Percentiles rank a stretch among this genome's conserved stretches.
Evolutionary conservation across 2,113 vertebrate genomes (phyloP).

Genomic region (Phyllopteryx taeniolatus): DNA sequence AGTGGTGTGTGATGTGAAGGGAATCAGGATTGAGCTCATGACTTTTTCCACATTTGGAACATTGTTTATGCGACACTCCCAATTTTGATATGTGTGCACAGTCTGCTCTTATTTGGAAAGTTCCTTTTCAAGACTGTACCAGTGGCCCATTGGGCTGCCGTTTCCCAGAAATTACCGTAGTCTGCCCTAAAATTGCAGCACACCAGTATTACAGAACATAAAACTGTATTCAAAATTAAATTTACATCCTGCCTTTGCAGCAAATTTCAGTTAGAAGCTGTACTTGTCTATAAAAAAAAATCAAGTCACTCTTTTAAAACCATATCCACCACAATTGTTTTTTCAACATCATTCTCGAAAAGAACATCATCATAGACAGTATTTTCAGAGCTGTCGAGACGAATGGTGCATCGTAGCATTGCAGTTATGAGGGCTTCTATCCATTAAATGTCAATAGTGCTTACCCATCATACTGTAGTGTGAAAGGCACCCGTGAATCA

Average conservation of each 20-base stretch:
- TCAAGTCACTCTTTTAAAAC: not conserved
- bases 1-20: slow-evolving; percentile 36
- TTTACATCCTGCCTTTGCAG: slow-evolving; percentile 5
- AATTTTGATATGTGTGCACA: slow-evolving; percentile 45
- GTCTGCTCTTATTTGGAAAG: slow-evolving; percentile 68
- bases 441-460: too few species aligned
- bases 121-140: slow-evolving; percentile 39
- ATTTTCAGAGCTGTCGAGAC: too few species aligned
- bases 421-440: too few species aligned
- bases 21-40: slow-evolving; percentile 50
- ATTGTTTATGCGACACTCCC: slow-evolving; percentile 68
- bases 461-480: too few species aligned
- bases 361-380: not conserved
- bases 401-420: too few species aligned
- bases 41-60: slow-evolving; percentile 70
- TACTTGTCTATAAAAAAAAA: slow-evolving; percentile 3
- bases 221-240: slow-evolving; percentile 29
- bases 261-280: slow-evolving; percentile 7
- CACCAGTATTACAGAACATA: slow-evolving; percentile 27
- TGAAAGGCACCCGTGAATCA: too few species aligned
- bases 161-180: slow-evolving; percentile 47
- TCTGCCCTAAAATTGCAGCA: not conserved
- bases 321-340: not conserved
- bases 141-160: slow-evolving; percentile 31
- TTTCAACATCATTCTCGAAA: not conserved